Percentiles rank a stretch among this genome's conserved stretches.
These are phyloP conservation scores for Galeruca laticollis DNA, from an alignment of 2,888 invertebrate genomes.

Conservation along the genomic window DNA sequence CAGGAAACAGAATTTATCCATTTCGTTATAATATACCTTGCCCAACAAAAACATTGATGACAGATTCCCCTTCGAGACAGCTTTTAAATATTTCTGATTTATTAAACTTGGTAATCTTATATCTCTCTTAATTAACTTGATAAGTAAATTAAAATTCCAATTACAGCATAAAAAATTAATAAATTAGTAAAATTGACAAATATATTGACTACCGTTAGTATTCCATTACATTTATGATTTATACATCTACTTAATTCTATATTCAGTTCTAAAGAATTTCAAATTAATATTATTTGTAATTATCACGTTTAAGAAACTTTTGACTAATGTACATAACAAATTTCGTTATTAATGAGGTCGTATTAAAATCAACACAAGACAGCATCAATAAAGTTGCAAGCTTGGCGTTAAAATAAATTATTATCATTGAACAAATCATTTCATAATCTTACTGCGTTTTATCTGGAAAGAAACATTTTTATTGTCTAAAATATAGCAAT, in stretches of 20 bases:
- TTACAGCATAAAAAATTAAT: constrained; percentile 12
- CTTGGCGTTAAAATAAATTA: not conserved
- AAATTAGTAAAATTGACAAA: constrained; percentile 12
- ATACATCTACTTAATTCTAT: not conserved
- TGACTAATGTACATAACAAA: constrained; percentile 2
- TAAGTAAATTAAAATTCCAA: constrained; percentile 1
- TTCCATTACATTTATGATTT: not conserved
- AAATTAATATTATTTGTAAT: constrained; percentile 1
- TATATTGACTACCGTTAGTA: constrained; percentile 17
- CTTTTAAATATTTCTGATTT: too few species aligned
- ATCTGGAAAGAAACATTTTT: too few species aligned
- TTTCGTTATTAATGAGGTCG: not conserved
- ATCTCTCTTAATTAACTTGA: not conserved
- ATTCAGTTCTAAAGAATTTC: constrained; percentile 1
- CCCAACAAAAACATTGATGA: too few species aligned
- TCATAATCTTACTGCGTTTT: not conserved
- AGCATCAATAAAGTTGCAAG: not conserved
- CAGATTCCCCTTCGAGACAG: too few species aligned
- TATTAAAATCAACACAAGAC: constrained; percentile 6
- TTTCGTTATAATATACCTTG: too few species aligned
- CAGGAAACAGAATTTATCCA: too few species aligned
- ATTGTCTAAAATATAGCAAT: too few species aligned
- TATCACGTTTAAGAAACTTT: not conserved
- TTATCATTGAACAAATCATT: not conserved
- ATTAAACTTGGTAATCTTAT: not conserved